Evolutionary conservation across 2,888 invertebrate species (phyloP), one percentile per base, ranked within the genome.

Genomic region (Drosophila pseudotakahashii): DNA sequence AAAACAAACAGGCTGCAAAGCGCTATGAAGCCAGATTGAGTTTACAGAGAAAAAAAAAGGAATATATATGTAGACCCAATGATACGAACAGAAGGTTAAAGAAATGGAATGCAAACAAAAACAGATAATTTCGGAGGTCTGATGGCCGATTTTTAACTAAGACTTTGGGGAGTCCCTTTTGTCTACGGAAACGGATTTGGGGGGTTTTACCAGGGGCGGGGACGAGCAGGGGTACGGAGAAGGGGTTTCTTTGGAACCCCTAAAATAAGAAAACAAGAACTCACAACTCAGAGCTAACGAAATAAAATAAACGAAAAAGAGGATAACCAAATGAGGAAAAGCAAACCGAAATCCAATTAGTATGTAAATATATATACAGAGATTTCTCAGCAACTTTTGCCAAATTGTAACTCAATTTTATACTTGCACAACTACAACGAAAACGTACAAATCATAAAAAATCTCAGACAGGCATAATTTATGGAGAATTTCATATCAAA

Each of bases 351-450:
- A 57, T 63, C 72, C 71, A 71, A 71, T 71, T 71, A 71, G 71
- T 71, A 71, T 71, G 71, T 71, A 58, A 73, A 73, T 81, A 77
- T 78, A 64, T 81, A 81, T 69, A 76, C 68, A 78, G 37, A 67
- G 44, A 69, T 62, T 66, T 66, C 30, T 39, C 47, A 57, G 69
- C 39, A 70, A 54, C 50, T 70, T 36, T 76, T 51, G 19, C 61
- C 66, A 72, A 75, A 74, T 70, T 76, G 34, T 44, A 72, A 76
- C 39, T 74, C 55, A 70, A 67, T 51, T 73, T 68, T 51, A 80
- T 51, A 80, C 78, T 85, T 82, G 82, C 86, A 82, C 68, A 86
- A 77, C 86, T 82, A 83, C 82, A 85, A 83, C 64, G 23, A 57
- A 74, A 73, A 54, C 58, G 59, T 70, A 54, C 60, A 70, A 67